Evolutionary conservation across 2,113 vertebrate genomes (phyloP).

Genomic region (Dunckerocampus dactyliophorus): DNA sequence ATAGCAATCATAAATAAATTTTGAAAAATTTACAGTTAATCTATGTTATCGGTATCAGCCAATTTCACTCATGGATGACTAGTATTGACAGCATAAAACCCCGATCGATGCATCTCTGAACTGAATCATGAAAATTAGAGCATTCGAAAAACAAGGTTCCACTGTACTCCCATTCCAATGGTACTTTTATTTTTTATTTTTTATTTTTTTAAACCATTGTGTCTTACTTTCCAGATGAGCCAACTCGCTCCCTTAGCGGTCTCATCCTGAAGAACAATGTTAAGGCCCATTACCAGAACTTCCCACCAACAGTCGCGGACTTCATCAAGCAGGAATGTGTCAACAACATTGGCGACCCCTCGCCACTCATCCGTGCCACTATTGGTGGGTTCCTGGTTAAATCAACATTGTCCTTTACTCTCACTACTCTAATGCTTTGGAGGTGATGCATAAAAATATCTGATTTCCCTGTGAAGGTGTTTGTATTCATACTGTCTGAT

Average conservation of each 20-base stretch:
- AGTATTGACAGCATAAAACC: too few species aligned
- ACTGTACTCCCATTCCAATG: too few species aligned
- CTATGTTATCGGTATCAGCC: too few species aligned
- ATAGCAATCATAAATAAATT: too few species aligned
- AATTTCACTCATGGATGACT: too few species aligned
- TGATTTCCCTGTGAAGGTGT: constrained; percentile 46
- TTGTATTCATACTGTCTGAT: constrained; percentile 70
- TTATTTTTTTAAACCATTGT: too few species aligned
- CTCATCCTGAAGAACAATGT: constrained; percentile 96
- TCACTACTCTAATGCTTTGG: constrained; percentile 17
- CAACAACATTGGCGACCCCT: constrained; percentile 89
- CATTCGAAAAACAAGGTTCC: too few species aligned
- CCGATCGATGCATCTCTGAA: too few species aligned
- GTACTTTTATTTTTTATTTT: too few species aligned
- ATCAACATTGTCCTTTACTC: background rate
- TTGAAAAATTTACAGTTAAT: too few species aligned
- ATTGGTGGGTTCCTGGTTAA: constrained; percentile 68
- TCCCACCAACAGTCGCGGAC: constrained; percentile 83
- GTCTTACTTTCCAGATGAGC: constrained; percentile 77
- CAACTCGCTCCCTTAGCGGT: constrained; percentile 89
- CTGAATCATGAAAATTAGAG: too few species aligned
- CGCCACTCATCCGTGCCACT: constrained; percentile 91
- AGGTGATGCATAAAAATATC: constrained; percentile 52
- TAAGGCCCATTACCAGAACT: constrained; percentile 94
- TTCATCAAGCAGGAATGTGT: constrained; percentile 96